Conservation (phyloP, 2,888 invertebrate species). For the Eupithecia abbreviata region DNA sequence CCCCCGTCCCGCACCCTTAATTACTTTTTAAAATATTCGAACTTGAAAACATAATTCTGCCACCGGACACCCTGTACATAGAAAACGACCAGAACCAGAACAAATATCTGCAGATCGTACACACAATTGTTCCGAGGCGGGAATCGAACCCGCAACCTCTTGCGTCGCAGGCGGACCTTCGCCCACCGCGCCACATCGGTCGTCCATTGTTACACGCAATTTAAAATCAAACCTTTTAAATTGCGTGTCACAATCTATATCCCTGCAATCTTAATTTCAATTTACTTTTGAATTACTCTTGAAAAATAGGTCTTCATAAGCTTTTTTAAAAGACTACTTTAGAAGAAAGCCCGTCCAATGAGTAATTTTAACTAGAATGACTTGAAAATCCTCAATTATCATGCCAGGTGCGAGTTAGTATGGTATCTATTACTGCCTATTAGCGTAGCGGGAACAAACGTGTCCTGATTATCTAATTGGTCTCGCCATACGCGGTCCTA, state of each 20-base stretch:
- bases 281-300: not conserved
- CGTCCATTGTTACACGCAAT: no score
- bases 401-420: slow-evolving; percentile 61
- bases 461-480: slow-evolving; percentile 62
- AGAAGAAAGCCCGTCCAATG: slow-evolving; percentile 20
- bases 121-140: no score
- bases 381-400: slow-evolving; percentile 57
- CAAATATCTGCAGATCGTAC: no score
- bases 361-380: slow-evolving; percentile 52
- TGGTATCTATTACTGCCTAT: slow-evolving; percentile 69
- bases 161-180: no score
- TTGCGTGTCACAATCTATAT: slow-evolving; percentile 3
- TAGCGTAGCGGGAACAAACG: slow-evolving; percentile 68
- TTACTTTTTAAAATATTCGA: no score
- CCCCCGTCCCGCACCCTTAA: no score
- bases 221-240: slow-evolving; percentile 15
- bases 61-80: no score
- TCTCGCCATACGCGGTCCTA: slow-evolving; percentile 52
- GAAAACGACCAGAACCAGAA: no score
- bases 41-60: no score
- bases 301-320: not conserved
- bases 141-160: no score
- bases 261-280: not conserved
- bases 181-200: no score
- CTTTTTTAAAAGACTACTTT: slow-evolving; percentile 4